Base-by-base conservation (phyloP, 1,140 invertebrate genomes). In the Condylostylus longicornis region DNA sequence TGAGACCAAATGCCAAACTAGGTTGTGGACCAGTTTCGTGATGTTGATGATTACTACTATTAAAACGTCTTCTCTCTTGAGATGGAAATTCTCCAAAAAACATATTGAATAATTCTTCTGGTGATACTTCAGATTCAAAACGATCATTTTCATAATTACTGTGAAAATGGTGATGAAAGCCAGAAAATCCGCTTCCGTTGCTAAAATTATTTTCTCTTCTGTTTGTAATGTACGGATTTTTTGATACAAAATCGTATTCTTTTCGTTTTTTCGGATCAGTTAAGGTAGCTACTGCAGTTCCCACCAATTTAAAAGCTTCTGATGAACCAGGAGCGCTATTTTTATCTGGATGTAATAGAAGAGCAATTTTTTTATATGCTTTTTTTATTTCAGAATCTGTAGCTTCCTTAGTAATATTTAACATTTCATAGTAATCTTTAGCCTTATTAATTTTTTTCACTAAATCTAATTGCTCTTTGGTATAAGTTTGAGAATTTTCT, bases 261-360 rank as follows among this genome's bases (percentile, higher is more conserved):
- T 88, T 89, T 23, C 90, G 68, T 63, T 97, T 97, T 49, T 91
- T 83, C 0, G 74, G 48, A 66, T 98, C 90, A 37, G 83, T 94
- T 6, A 98, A 65, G 18, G 93, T 77, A 13, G 86, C 84, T 38
- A 91, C 94, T 6, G 95, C 93, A 71, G 96, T 97, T 39, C 91
- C 72, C 23, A 76, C 68, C 3, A 67, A 82, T 76, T 98, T 97
- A 58, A 98, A 99, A 7, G 94, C 91, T 65, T 98, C 91, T 13
- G 77, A 80, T 20, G 95, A 80, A 9, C 91, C 90, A 1, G 93
- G 93, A 15, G 87, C 84, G 61, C 88, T 89, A 61, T 98, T 98
- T 66, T 99, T 99, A 60, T 99, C 95, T 0, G 95, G 95, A 72
- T 99, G 95, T 45, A 98, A 77, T 57, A 90, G 82, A 28, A 98